Base-by-base conservation (phyloP, 1,140 invertebrate genomes). In the Dermatophagoides farinae region DNA sequence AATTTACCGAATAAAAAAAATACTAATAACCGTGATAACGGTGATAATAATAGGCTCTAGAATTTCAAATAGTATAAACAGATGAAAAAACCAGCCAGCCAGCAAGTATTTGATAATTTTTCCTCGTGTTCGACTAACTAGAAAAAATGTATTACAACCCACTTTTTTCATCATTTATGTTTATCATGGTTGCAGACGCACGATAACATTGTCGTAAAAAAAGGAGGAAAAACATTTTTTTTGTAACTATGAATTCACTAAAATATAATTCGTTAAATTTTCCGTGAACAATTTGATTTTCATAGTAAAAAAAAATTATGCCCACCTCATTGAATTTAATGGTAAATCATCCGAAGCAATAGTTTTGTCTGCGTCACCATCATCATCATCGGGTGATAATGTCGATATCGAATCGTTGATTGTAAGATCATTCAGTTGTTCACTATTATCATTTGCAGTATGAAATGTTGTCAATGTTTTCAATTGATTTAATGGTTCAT, bases 401-500 rank as follows among this genome's bases (percentile, higher is more conserved):
- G 53, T 55, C 2, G 53, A 55, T n/a, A 55, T 55, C 11, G 53
- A 55, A 44, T 55, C 53, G 31, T 55, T 55, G 53, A 55, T 55
- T n/a, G 53, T 55, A 14, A 55, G 14, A 23, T 55, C 53, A 11
- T 14, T 5, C 18, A 9, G 18, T 14, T 14, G 14, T 16, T 14
- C 23, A 25, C 10, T 53, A 14, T 53, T 14, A 2, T 53, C 51
- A 20, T 25, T 14, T 12, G 53, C 53, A 16, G 53, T 55, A 25
- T 55, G 53, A 38, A 55, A 55, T 16, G 51, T 55, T 18, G 53
- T 55, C 16, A 20, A 14, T 52, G 50, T 38, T 52, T 52, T 43
- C 41, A 18, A 16, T 43, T 20, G 20, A 31, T 31, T 31, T 31
- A 31, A 31, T 31, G 31, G 8, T 31, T 8, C 31, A 31, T 31